Evolutionary conservation across 2,797 vertebrate genomes (phyloP).

Genomic region (Molossus molossus): DNA sequence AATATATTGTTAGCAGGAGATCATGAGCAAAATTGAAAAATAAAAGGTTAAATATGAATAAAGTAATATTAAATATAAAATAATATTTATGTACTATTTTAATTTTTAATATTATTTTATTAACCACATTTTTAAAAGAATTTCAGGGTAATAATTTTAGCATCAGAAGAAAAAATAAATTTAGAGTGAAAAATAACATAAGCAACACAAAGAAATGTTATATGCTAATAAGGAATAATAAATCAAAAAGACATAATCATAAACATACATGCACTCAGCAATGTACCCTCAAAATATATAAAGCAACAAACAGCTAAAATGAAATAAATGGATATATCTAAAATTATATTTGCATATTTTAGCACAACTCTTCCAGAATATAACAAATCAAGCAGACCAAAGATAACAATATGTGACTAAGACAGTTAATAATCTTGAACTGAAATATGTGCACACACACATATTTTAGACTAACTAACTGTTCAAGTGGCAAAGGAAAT

Average conservation of each 20-base stretch:
- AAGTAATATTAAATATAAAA: neutral
- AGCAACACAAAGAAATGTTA: constrained; percentile 5
- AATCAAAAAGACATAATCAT: constrained; percentile 4
- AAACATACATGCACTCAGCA: neutral
- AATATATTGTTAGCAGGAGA: neutral
- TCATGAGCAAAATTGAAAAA: constrained; percentile 35
- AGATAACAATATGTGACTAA: constrained; percentile 18
- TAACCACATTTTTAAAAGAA: neutral
- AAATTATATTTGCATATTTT: constrained; percentile 16
- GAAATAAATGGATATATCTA: neutral
- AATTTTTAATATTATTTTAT: neutral
- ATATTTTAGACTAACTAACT: neutral
- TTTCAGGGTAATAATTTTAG: neutral
- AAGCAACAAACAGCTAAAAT: neutral
- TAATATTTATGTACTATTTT: neutral
- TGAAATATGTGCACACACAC: neutral
- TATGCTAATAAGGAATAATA: constrained; percentile 30
- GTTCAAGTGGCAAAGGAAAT: constrained; percentile 43
- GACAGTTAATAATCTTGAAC: constrained; percentile 23
- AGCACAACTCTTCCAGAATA: neutral
- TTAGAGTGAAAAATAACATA: neutral
- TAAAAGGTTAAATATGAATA: neutral
- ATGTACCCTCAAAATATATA: neutral
- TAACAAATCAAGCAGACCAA: neutral
- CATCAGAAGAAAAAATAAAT: constrained; percentile 10